Base-by-base conservation (phyloP, 2,888 invertebrate species). In the Caenorhabditis sinica region DNA sequence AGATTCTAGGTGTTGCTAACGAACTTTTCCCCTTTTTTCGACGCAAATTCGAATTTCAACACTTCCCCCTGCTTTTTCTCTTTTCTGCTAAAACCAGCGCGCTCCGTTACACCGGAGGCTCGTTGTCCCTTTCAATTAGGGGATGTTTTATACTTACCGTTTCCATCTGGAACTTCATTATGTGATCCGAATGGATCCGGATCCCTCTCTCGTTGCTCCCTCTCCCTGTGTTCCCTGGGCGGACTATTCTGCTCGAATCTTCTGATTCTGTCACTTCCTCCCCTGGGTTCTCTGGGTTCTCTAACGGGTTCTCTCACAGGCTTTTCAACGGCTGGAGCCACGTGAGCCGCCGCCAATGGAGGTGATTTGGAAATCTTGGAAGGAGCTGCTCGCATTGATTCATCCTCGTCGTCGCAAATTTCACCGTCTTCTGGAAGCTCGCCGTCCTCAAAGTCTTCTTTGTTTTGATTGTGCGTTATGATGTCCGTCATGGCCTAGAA, bases 361-460 rank as follows among this genome's bases (percentile, higher is more conserved):
- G 56, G 56, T 15, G 56, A 20, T 15, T 8, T 61, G n/a, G 40
- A 20, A 36, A 13, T 13, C 25, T 28, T 25, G 2, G 58, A 4
- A 2, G 66, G 23, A 30, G 36, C 30, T 11, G 49, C 9, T 65
- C 45, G 49, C 9, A 17, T 36, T 30, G 58, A 51, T 65, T 88
- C 90, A 0, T 90, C 91, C 25, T 92, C 92, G 25, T 92, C 91
- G 36, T 92, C 91, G 66, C 85, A 89, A 72, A 92, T 91, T 73
- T 92, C 92, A 6, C 91, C 92, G 51, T 92, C 92, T 76, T 92
- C 92, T 4, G 90, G 90, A 86, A 92, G 74, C 69, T 92, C 92
- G n/a, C 91, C 92, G 60, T 92, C 92, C 75, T 92, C 92, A 45
- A 84, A 85, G 25, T 88, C 86, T 45, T 87, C 86, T 20, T 40